Base-by-base conservation (phyloP, 2,888 invertebrate genomes). In the Apamea crenata region DNA sequence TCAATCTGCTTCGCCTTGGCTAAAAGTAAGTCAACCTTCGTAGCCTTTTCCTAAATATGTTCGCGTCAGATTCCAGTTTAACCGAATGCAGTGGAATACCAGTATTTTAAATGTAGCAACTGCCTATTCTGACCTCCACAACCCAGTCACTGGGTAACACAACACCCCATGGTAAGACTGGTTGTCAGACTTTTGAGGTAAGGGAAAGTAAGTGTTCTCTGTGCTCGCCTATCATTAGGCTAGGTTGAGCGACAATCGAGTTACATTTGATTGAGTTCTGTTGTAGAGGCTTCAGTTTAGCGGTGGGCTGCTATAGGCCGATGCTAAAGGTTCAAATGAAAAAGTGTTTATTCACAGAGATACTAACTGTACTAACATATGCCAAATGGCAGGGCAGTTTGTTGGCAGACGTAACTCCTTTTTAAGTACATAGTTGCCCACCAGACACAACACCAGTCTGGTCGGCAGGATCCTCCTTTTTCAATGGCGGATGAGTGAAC, bases 1-100 rank as follows among this genome's bases (percentile, higher is more conserved):
- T 18, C 14, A 65, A 40, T 74, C 85, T 56, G 82, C 85, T 0
- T 85, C 87, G 0, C n/a, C 53, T 47, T 87, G 87, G 87, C 32
- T 87, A 8, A 71, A 25, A 53, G 85, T 85, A 59, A 59, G 59
- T 56, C 10, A 56, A n/a, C 12, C 25, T 56, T 25, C 56, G n/a
- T 12, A n/a, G 8, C 25, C 8, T 56, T 56, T n/a, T 25, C 12
- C 25, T 1, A 12, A 10, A 0, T 12, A 12, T 44, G 44, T 44
- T 44, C 1, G 44, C 44, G 44, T 44, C 8, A 10, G 44, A 44
- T n/a, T 56, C 25, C 12, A 10, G 56, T 56, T 1, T 25, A 12
- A 56, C 25, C n/a, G 4, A 10, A 56, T 56, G 25, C 56, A 56
- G 25, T 10, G 1, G 44, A 44, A 44, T 12, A 44, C 44, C 10